phyloP scores from a whole-genome alignment of 2,113 vertebrate genomes.

The Chloropsis cyanopogon region DNA sequence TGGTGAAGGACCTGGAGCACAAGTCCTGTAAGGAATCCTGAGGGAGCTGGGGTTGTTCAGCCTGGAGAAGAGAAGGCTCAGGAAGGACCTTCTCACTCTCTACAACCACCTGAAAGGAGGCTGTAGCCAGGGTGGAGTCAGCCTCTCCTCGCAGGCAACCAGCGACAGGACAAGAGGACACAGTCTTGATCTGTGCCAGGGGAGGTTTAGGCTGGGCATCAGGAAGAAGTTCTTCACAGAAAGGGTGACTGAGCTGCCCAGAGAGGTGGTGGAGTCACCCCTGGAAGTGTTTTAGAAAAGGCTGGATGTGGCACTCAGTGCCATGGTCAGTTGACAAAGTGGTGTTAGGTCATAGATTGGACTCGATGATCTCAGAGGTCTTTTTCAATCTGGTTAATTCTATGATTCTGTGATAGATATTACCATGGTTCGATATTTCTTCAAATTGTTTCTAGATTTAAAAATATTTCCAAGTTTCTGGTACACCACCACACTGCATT shows the following conservation, averaged over 20 bases:
- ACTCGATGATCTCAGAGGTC: background rate
- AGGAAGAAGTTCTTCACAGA: background rate
- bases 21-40: background rate
- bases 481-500: background rate
- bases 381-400: background rate
- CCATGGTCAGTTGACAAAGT: background rate
- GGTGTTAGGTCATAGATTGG: background rate
- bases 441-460: background rate
- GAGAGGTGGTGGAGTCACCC: background rate
- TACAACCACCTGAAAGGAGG: background rate
- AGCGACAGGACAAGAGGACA: fast-evolving
- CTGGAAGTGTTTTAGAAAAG: background rate
- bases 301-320: background rate
- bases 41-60: background rate
- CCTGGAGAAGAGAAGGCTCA: background rate
- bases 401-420: background rate
- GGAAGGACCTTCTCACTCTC: no score
- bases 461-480: background rate
- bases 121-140: fast-evolving
- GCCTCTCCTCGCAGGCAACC: fast-evolving
- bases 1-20: background rate
- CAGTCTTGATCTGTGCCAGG: fast-evolving
- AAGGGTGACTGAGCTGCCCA: background rate
- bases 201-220: background rate
- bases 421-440: background rate